Evolutionary conservation across 2,113 vertebrate species (phyloP).

Genomic region (Microcebus ravelobensis): DNA sequence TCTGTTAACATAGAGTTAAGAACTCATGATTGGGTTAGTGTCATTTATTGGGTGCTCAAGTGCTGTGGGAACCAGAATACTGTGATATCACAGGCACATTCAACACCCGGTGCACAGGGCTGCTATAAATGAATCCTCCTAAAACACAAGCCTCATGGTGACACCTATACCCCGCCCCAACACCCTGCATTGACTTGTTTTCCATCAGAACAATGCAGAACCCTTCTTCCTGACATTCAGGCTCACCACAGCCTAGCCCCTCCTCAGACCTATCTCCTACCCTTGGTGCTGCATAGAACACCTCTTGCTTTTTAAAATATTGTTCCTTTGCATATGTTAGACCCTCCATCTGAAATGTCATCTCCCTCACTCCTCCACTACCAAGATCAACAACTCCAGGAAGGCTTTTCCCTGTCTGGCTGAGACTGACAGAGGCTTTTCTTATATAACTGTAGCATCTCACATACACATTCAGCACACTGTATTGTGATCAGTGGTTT

Average conservation of each 20-base stretch:
- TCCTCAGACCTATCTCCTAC: not conserved
- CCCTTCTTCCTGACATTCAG: not conserved
- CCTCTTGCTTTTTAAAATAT: not conserved
- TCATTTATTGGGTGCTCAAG: constrained; percentile 47
- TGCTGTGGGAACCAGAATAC: constrained; percentile 1
- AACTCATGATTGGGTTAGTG: constrained; percentile 31
- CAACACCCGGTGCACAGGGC: not conserved
- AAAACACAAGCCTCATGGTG: not conserved
- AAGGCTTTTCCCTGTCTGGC: not conserved
- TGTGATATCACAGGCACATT: not conserved
- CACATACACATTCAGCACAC: not conserved
- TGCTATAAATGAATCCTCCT: not conserved
- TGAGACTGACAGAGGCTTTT: not conserved
- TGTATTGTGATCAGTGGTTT: not conserved
- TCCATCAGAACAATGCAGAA: not conserved
- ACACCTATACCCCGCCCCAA: not conserved
- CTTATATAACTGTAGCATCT: not conserved
- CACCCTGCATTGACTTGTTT: not conserved
- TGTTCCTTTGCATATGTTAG: not conserved
- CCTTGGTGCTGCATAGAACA: not conserved
- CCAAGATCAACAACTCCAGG: not conserved
- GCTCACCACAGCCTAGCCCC: not conserved
- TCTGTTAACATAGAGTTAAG: constrained; percentile 38
- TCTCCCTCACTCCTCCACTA: not conserved
- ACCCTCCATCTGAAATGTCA: not conserved